Evolutionary conservation across 30 jellyfish, hydroid and myxozoan genomes (phyloP), one percentile per base, ranked within the genome.

Genomic region (Aurelia sp.): DNA sequence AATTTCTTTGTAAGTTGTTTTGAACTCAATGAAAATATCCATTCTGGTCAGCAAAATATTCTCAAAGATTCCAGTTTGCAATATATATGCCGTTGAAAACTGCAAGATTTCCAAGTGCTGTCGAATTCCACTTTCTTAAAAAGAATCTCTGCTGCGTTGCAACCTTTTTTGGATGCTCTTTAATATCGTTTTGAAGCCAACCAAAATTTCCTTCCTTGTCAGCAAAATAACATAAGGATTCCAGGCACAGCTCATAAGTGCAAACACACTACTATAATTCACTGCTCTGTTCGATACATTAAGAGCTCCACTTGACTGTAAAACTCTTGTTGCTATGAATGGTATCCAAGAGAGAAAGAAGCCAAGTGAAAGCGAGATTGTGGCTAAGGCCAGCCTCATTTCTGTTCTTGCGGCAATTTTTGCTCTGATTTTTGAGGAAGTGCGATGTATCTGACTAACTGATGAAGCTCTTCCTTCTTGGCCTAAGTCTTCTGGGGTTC

Each of bases 381-480:
- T 84, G 2, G 93, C 86, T 73, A 84, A 22, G 3, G 84, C 93
- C 19, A 84, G 86, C 63, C 66, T 71, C 87, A 73, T 84, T 84
- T 84, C 93, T 9, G 62, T 48, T 31, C 37, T 84, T 18, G 91
- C 85, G 30, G 75, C 10, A 55, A 41, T 11, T 48, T 31, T 53
- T 12, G 44, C 60, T 47, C 30, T 58, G 30, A 22, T 11, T 41
- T 75, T 55, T 4, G 23, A 57, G 20, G 62, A 16, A 0, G 27
- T 27, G 4, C 71, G 31, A 22, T 69, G 79, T 22, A 33, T 16
- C 15, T 50, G 22, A 51, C 17, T 22, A 27, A 9, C 10, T 44
- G 55, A 44, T 0, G 55, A 44, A 44, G 55, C 55, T 44, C 15
- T 44, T 44, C 55, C 16, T 44, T 44, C 55, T 13, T 16, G 78